Conservation (phyloP, 1,140 invertebrate genomes). For the Lysiphlebus fabarum region DNA sequence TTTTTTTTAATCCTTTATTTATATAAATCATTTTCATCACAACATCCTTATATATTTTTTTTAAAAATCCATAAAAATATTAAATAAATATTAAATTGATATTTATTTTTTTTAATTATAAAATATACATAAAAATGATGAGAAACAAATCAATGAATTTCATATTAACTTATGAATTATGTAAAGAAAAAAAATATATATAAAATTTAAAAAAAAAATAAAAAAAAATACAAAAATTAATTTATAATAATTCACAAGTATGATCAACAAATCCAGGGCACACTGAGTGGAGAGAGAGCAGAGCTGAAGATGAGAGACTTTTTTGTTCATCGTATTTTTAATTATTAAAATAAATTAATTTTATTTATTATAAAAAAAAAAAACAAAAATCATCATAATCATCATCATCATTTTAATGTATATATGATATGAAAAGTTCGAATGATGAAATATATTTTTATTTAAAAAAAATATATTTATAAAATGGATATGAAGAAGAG, state of each 20-base stretch:
- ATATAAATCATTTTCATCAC: conserved; percentile 5
- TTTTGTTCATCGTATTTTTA: background rate
- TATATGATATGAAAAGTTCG: background rate
- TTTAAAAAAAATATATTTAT: conserved; percentile 4
- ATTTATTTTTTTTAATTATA: too few relatives aligned
- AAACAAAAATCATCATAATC: background rate
- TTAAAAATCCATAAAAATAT: too few relatives aligned
- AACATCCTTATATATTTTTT: background rate
- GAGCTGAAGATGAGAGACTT: conserved; percentile 19
- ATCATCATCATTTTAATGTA: background rate
- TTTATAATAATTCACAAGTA: background rate
- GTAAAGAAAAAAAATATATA: too few relatives aligned
- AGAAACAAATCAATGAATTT: too few relatives aligned
- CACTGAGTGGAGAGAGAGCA: conserved; percentile 17
- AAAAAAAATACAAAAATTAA: background rate
- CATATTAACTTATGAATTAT: too few relatives aligned
- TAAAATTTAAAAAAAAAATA: too few relatives aligned
- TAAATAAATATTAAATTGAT: too few relatives aligned
- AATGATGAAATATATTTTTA: background rate
- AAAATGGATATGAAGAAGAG: background rate
- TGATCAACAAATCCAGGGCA: conserved; percentile 10
- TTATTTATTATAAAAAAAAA: background rate
- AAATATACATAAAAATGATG: too few relatives aligned
- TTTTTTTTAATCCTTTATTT: background rate
- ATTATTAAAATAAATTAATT: background rate